phyloP scores from a whole-genome alignment of 1,140 invertebrate species.

The Diabrotica undecimpunctata region DNA sequence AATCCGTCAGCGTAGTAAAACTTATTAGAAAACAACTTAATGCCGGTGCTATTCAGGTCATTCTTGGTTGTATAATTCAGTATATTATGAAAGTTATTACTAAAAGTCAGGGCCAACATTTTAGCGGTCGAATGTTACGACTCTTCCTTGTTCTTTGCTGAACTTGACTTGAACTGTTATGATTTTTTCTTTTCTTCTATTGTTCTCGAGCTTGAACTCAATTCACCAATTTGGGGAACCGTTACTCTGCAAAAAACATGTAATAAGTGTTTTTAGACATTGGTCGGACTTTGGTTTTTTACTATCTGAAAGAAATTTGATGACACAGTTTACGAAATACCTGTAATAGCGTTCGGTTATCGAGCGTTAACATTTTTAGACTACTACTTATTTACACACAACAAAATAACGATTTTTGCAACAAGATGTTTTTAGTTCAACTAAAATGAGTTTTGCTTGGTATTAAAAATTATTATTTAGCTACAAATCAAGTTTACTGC shows the following conservation, averaged over 20 bases:
- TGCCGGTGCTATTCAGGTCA: constrained; percentile 28
- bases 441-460: too few relatives aligned
- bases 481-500: too few relatives aligned
- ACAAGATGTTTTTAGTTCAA: too few relatives aligned
- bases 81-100: constrained; percentile 34
- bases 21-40: constrained; percentile 21
- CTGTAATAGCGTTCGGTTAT: too few relatives aligned
- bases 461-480: too few relatives aligned
- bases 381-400: too few relatives aligned
- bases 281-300: background rate
- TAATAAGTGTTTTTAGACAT: constrained; percentile 1
- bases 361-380: too few relatives aligned
- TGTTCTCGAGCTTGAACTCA: constrained; percentile 21
- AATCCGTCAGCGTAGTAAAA: constrained; percentile 12
- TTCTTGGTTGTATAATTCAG: constrained; percentile 30
- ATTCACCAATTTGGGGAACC: constrained; percentile 8
- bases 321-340: background rate
- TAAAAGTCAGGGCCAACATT: constrained; percentile 34
- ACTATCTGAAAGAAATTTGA: background rate
- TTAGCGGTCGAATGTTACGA: constrained; percentile 30
- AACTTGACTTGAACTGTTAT: constrained; percentile 20
- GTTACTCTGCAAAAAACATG: constrained; percentile 6
- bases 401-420: too few relatives aligned
- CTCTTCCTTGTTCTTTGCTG: constrained; percentile 31
- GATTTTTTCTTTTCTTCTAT: constrained; percentile 19